Conservation (phyloP, 2,113 vertebrate species). For the Dendropsophus ebraccatus region DNA sequence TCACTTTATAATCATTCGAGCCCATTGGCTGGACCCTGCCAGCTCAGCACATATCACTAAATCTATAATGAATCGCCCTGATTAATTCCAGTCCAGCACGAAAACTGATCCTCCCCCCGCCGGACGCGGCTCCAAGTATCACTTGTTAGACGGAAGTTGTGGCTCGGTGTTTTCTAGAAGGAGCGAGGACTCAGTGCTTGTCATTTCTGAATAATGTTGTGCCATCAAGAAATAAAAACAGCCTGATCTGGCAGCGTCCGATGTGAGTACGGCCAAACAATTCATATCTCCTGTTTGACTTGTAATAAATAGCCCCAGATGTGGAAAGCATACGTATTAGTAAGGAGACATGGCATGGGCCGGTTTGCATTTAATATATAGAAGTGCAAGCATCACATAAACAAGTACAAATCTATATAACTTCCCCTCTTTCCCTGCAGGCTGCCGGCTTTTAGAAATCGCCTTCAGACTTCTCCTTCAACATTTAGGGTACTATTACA, state of each 20-base stretch:
- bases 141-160: not conserved
- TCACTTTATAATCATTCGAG: not conserved
- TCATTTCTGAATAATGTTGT: slow-evolving; percentile 51
- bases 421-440: no score
- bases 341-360: not conserved
- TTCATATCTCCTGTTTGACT: slow-evolving; percentile 31
- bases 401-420: no score
- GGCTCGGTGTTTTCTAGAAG: slow-evolving; percentile 17
- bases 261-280: slow-evolving; percentile 23
- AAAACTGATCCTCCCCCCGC: not conserved
- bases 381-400: no score
- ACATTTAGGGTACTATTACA: no score
- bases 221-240: slow-evolving; percentile 38
- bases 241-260: slow-evolving; percentile 13
- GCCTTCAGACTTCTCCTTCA: no score
- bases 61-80: slow-evolving; percentile 21
- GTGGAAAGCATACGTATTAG: not conserved
- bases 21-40: not conserved
- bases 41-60: not conserved
- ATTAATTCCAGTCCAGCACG: slow-evolving; percentile 1
- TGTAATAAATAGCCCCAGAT: slow-evolving; percentile 50
- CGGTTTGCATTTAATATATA: no score
- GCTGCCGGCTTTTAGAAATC: no score
- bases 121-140: slow-evolving; percentile 14
- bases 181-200: slow-evolving; percentile 13